Percentiles rank a stretch among this genome's conserved stretches.
Evolutionary conservation across 2,113 vertebrate species (phyloP).

Genomic region (Phylloscopus trochiloides): DNA sequence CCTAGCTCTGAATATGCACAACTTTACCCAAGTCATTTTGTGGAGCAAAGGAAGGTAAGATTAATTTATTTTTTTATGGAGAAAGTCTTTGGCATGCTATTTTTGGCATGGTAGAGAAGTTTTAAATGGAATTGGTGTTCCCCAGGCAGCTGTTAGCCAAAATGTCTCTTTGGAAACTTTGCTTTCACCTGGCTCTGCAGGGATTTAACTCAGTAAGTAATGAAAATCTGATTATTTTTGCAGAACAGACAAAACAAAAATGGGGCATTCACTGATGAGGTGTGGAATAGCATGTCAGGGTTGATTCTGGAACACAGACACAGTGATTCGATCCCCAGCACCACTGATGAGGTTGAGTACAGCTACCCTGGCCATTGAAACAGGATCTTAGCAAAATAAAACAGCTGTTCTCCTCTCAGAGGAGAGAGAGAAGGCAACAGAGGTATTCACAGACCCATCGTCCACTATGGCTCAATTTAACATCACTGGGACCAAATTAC

Average conservation of each 20-base stretch:
- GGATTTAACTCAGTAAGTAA: slow-evolving; percentile 20
- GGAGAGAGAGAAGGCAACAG: background rate
- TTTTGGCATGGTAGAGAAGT: background rate
- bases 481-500: background rate
- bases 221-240: slow-evolving; percentile 54
- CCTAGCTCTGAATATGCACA: background rate
- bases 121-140: slow-evolving; percentile 46
- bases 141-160: slow-evolving; percentile 23
- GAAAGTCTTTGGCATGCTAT: background rate
- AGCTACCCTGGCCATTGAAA: background rate
- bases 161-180: slow-evolving; percentile 33
- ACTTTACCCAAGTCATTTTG: background rate
- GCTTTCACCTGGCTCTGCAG: slow-evolving; percentile 4
- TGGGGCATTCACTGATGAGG: slow-evolving; percentile 37
- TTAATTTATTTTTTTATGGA: background rate
- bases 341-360: background rate
- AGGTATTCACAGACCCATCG: background rate
- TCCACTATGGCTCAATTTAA: background rate
- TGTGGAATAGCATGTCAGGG: slow-evolving; percentile 29
- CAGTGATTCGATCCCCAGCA: background rate
- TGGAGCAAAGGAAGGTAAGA: background rate
- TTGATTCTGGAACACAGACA: background rate
- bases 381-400: background rate
- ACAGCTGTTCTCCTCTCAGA: background rate
- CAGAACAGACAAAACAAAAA: slow-evolving; percentile 26